Evolutionary conservation across 2,888 invertebrate genomes (phyloP).

Genomic region (Tanytarsus gracilentus): DNA sequence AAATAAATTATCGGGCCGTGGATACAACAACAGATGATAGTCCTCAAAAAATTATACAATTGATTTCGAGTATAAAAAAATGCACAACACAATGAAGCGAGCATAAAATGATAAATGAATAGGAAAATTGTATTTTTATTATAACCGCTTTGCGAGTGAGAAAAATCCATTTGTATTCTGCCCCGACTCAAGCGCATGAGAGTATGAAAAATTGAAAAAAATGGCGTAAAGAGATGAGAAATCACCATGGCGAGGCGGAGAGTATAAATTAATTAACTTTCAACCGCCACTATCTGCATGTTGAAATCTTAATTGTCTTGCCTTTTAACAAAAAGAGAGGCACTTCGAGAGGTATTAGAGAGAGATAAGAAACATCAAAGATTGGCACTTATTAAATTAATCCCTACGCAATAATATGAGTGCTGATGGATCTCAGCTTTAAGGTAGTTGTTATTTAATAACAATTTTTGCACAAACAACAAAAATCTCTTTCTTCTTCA

Average conservation of each 20-base stretch:
- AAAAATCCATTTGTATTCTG: slow-evolving; percentile 25
- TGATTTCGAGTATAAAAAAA: slow-evolving; percentile 11
- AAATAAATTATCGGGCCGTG: slow-evolving; percentile 24
- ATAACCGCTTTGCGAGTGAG: slow-evolving; percentile 1
- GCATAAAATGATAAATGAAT: slow-evolving; percentile 28
- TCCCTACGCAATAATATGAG: not conserved
- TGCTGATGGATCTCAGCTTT: no score
- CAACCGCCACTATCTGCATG: not conserved
- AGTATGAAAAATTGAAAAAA: slow-evolving; percentile 26
- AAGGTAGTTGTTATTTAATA: not conserved
- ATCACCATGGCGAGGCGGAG: not conserved
- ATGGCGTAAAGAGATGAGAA: slow-evolving; percentile 2
- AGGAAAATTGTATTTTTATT: slow-evolving; percentile 29
- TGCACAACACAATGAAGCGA: slow-evolving; percentile 10
- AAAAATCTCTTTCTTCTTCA: not conserved
- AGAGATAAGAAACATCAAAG: slow-evolving; percentile 7
- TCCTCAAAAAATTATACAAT: slow-evolving; percentile 6
- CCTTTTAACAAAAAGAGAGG: not conserved
- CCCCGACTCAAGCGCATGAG: slow-evolving; percentile 9
- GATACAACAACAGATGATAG: slow-evolving; percentile 22
- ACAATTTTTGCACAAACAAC: not conserved
- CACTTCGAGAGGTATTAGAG: not conserved
- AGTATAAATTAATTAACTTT: slow-evolving; percentile 25
- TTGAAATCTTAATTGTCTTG: slow-evolving; percentile 10
- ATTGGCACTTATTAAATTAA: slow-evolving; percentile 29